phyloP scores from a whole-genome alignment of 64 coral and sea anemone species.

The Montipora cactus region DNA sequence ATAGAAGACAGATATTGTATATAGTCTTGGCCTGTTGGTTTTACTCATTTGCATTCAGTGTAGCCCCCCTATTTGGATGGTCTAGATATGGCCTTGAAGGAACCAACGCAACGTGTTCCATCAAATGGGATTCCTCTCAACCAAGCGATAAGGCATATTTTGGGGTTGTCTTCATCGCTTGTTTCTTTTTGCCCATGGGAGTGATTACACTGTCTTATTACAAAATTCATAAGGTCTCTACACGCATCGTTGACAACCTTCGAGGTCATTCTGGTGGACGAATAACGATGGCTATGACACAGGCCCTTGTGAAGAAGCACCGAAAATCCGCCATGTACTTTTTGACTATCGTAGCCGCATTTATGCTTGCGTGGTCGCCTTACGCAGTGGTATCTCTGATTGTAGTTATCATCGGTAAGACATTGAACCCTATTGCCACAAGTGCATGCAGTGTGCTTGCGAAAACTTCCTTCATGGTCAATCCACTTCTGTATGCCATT shows the following conservation, averaged over 20 bases:
- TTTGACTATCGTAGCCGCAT: slow-evolving; percentile 34
- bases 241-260: slow-evolving; percentile 7
- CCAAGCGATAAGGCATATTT: slow-evolving; percentile 43
- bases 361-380: slow-evolving; percentile 44
- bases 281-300: neutral
- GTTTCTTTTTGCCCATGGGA: slow-evolving; percentile 54
- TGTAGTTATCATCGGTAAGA: neutral
- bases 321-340: slow-evolving; percentile 36
- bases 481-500: slow-evolving; percentile 65
- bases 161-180: slow-evolving; percentile 31
- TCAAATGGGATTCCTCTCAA: slow-evolving; percentile 21
- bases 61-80: slow-evolving; percentile 43
- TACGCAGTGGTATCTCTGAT: slow-evolving; percentile 43
- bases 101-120: slow-evolving; percentile 55
- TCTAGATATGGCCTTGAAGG: slow-evolving; percentile 52
- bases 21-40: slow-evolving; percentile 27
- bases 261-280: neutral
- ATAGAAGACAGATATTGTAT: slow-evolving; percentile 1
- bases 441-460: slow-evolving; percentile 55
- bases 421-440: neutral
- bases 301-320: slow-evolving; percentile 31
- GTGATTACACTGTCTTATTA: slow-evolving; percentile 55
- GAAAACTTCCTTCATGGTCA: slow-evolving; percentile 32
- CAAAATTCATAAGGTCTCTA: slow-evolving; percentile 47
- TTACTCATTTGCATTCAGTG: slow-evolving; percentile 47